A percentile compares a stretch with the other conserved stretches of the same genome.
phyloP scores from a whole-genome alignment of 1,140 invertebrate genomes.

The Idris sp. region DNA sequence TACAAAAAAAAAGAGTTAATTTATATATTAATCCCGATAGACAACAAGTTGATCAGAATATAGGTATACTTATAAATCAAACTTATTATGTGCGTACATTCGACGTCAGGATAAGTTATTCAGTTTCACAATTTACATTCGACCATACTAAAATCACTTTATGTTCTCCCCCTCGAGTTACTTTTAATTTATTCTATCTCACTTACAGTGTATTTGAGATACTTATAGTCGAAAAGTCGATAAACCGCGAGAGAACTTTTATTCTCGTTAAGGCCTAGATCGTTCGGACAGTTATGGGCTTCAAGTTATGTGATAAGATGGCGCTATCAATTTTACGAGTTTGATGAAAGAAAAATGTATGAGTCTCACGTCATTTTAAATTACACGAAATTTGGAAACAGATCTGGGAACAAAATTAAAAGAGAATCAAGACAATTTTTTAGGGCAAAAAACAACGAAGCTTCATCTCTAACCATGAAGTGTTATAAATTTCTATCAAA shows the following conservation, averaged over 20 bases:
- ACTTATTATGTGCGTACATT: slow-evolving; percentile 27
- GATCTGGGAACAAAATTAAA: too few species aligned
- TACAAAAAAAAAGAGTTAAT: slow-evolving; percentile 24
- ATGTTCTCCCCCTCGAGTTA: slow-evolving; percentile 28
- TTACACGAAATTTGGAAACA: slow-evolving; percentile 10
- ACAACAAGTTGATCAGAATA: slow-evolving; percentile 23
- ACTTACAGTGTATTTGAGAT: slow-evolving; percentile 34
- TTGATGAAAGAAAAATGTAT: slow-evolving; percentile 39
- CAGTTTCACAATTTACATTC: slow-evolving; percentile 22
- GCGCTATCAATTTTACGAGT: slow-evolving; percentile 49
- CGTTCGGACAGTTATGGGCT: slow-evolving; percentile 45
- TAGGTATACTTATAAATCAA: slow-evolving; percentile 41
- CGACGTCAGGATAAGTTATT: slow-evolving; percentile 32
- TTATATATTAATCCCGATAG: slow-evolving; percentile 12
- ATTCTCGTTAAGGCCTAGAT: slow-evolving; percentile 33
- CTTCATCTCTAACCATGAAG: too few species aligned
- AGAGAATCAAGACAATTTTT: too few species aligned
- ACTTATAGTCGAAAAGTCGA: slow-evolving; percentile 42
- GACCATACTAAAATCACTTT: slow-evolving; percentile 27
- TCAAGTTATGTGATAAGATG: slow-evolving; percentile 42
- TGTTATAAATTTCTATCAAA: too few species aligned
- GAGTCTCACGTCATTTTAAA: slow-evolving; percentile 7
- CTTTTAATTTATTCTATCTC: slow-evolving; percentile 49
- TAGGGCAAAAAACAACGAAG: too few species aligned
- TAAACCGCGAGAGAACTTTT: slow-evolving; percentile 33